Percentiles rank a stretch among this genome's conserved stretches.
Evolutionary conservation across 2,797 vertebrate species (phyloP).

Genomic region (Cossypha caffra): DNA sequence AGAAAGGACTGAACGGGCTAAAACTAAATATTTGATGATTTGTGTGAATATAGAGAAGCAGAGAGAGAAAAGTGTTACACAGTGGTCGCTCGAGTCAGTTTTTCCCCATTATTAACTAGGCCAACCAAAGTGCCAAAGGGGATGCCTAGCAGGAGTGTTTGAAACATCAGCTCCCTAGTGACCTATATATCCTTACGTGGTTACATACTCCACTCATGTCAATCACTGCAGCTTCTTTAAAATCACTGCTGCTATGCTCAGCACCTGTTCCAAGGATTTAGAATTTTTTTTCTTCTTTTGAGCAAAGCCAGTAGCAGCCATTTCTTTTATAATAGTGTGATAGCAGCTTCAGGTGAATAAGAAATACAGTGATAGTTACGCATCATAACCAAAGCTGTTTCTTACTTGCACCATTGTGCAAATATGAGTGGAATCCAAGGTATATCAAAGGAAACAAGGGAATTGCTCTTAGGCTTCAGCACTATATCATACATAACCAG

Average conservation of each 20-base stretch:
- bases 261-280: not conserved
- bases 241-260: not conserved
- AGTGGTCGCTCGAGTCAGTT: not conserved
- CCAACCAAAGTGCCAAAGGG: not conserved
- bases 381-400: not conserved
- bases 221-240: not conserved
- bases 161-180: not conserved
- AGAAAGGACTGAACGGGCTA: not conserved
- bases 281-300: not conserved
- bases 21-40: conserved; percentile 30
- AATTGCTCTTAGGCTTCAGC: not conserved
- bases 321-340: not conserved
- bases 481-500: not conserved
- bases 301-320: not conserved
- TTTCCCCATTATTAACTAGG: not conserved
- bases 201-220: not conserved
- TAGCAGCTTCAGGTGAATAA: not conserved
- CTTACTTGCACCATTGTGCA: not conserved
- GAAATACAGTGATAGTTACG: not conserved
- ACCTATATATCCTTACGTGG: not conserved
- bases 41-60: not conserved
- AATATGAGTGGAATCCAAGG: not conserved
- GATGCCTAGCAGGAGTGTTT: not conserved
- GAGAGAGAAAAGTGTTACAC: not conserved
- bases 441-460: not conserved